These are phyloP conservation scores for Osmerus eperlanus DNA, from an alignment of 2,113 vertebrate species.

Conservation along the genomic window DNA sequence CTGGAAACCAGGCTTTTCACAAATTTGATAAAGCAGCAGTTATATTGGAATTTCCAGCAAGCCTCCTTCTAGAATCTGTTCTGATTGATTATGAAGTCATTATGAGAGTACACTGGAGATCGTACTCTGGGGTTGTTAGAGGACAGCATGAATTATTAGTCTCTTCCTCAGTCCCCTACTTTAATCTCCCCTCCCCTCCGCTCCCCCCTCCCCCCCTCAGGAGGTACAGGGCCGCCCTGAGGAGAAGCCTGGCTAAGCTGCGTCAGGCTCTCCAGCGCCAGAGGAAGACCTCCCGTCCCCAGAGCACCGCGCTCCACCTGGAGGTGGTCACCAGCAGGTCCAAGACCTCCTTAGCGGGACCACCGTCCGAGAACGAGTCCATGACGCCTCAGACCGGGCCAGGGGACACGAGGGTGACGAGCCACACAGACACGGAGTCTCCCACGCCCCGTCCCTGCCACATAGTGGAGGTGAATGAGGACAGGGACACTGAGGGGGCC, in stretches of 20 bases:
- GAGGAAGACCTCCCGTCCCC: constrained; percentile 26
- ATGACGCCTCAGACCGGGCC: constrained; percentile 6
- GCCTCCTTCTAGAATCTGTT: no score
- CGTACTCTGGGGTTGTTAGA: no score
- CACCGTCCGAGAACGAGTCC: background rate
- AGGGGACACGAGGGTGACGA: no score
- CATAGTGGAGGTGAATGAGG: no score
- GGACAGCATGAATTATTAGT: background rate
- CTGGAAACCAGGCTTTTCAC: no score
- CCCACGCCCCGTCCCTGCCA: no score
- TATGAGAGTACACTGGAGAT: no score
- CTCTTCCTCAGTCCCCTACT: background rate
- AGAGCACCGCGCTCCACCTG: constrained; percentile 19
- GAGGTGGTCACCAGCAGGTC: constrained; percentile 20
- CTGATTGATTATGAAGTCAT: no score
- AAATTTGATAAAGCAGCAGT: no score
- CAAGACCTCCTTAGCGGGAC: background rate
- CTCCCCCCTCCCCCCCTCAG: constrained; percentile 32
- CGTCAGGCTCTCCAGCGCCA: constrained; percentile 28
- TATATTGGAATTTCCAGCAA: no score
- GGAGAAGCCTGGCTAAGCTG: constrained; percentile 47
- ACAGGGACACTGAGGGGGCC: no score
- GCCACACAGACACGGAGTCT: no score
- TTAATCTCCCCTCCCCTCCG: background rate
- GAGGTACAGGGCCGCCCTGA: constrained; percentile 57